Conservation (phyloP, 2,888 invertebrate species). For the Aricia artaxerxes region DNA sequence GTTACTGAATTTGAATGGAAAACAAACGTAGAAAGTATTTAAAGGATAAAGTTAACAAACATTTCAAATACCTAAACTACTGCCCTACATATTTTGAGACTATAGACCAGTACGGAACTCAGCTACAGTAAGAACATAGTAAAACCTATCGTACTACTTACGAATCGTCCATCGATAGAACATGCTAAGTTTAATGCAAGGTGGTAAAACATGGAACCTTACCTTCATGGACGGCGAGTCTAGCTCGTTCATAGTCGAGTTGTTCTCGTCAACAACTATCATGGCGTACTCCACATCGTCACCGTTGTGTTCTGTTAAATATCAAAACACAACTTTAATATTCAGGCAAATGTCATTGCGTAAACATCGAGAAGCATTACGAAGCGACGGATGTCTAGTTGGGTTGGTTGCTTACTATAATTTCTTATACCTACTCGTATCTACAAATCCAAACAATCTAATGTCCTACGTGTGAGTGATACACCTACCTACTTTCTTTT, state of each 20-base stretch:
- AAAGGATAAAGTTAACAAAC: neutral
- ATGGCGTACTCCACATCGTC: slow-evolving; percentile 94
- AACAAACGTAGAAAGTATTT: neutral
- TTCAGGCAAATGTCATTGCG: neutral
- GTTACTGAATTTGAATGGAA: neutral
- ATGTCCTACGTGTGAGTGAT: neutral
- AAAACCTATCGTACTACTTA: slow-evolving; percentile 24
- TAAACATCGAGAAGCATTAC: slow-evolving; percentile 27
- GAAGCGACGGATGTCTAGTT: slow-evolving; percentile 23
- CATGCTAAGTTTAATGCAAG: slow-evolving; percentile 29
- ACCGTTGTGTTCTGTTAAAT: slow-evolving; percentile 75
- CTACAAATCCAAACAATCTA: neutral
- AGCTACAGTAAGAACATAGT: neutral
- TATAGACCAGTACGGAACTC: neutral
- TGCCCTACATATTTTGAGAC: neutral
- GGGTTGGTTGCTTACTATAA: slow-evolving; percentile 1
- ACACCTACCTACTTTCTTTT: neutral
- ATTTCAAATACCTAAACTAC: slow-evolving; percentile 5
- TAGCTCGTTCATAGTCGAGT: slow-evolving; percentile 90
- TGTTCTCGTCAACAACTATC: slow-evolving; percentile 93
- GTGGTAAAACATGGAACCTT: slow-evolving; percentile 43
- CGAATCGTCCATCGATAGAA: slow-evolving; percentile 12
- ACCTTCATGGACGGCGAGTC: slow-evolving; percentile 94
- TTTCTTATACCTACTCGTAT: neutral
- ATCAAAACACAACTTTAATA: slow-evolving; percentile 28